phyloP scores from a whole-genome alignment of 2,113 vertebrate genomes.

The Atherinomorus stipes region DNA sequence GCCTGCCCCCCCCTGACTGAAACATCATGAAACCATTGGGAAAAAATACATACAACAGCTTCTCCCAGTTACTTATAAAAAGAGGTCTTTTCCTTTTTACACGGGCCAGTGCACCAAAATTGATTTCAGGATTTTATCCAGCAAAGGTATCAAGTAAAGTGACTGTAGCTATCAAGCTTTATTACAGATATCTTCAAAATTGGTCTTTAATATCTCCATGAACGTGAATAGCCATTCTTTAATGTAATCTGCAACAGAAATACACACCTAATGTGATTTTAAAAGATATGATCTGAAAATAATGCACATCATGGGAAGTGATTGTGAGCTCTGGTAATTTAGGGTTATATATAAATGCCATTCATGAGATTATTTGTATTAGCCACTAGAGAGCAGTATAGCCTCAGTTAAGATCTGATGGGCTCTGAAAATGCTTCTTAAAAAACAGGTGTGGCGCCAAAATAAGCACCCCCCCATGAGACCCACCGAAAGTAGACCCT shows the following conservation, averaged over 20 bases:
- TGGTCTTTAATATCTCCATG: not conserved
- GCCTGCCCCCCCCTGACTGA: constrained; percentile 14
- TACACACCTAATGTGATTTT: too few relatives aligned
- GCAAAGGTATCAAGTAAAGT: not conserved
- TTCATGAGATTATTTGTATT: not conserved
- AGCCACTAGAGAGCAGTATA: constrained; percentile 50
- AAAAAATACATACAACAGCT: not conserved
- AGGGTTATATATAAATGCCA: too few relatives aligned
- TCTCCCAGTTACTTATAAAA: not conserved
- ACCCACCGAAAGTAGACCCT: too few relatives aligned
- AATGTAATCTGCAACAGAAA: too few relatives aligned
- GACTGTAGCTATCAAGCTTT: not conserved
- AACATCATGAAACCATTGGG: constrained; percentile 20
- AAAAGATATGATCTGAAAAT: too few relatives aligned
- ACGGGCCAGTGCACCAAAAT: not conserved
- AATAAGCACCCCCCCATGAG: too few relatives aligned
- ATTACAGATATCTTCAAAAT: not conserved
- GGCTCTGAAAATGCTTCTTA: not conserved
- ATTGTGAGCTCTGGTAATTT: not conserved
- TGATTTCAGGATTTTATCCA: not conserved
- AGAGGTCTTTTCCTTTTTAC: not conserved
- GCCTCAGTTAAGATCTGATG: not conserved
- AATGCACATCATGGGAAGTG: not conserved
- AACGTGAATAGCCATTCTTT: not conserved
- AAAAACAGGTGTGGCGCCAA: too few relatives aligned